Evolutionary conservation across 2,113 vertebrate genomes (phyloP).

Genomic region (Pseudonaja textilis): DNA sequence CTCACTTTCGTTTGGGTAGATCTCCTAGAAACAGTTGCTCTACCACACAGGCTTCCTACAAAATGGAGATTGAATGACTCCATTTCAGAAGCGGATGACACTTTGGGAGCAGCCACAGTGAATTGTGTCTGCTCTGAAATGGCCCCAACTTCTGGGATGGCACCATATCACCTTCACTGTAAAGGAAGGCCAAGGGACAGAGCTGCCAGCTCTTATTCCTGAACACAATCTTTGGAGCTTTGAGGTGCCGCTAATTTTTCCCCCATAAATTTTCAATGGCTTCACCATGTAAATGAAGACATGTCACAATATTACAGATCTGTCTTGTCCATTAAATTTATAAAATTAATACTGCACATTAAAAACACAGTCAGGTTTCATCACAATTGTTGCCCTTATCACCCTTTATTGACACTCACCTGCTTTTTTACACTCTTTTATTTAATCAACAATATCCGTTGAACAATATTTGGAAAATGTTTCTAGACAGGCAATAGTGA

Average conservation of each 20-base stretch:
- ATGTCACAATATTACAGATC: background rate
- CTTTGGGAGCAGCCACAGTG: background rate
- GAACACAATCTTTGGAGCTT: background rate
- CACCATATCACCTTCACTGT: background rate
- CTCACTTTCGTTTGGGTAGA: background rate
- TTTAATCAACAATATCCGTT: background rate
- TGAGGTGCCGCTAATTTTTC: background rate
- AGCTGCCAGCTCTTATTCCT: background rate
- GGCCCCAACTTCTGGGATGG: no score
- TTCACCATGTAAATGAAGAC: background rate
- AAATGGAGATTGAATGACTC: background rate
- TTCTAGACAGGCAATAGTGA: background rate
- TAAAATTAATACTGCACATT: background rate
- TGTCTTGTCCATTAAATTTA: background rate
- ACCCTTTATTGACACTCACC: no score
- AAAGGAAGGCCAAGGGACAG: background rate
- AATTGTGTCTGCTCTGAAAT: background rate
- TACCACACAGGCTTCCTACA: background rate
- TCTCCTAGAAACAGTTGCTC: background rate
- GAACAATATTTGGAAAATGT: background rate
- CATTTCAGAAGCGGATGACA: background rate
- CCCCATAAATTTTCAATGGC: background rate
- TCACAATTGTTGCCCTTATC: background rate
- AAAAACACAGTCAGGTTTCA: background rate
- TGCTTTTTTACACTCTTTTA: background rate